Evolutionary conservation across 2,113 vertebrate species (phyloP), one percentile per base, ranked within the genome.

Genomic region (Nipponia nippon): DNA sequence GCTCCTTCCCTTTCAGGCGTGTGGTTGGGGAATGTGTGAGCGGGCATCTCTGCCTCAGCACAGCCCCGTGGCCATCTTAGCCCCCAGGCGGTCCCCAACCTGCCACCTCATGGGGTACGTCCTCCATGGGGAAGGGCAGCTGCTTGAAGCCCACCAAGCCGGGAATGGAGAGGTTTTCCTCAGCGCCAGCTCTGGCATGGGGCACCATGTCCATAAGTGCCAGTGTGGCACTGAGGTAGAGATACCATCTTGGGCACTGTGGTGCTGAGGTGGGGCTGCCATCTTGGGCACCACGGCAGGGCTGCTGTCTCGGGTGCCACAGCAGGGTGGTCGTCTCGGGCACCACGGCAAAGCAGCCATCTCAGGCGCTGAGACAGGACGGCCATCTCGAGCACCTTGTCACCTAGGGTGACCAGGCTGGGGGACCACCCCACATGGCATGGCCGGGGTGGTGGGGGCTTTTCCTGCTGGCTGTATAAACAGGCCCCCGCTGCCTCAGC

Each of bases 401-500:
- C 56, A 62, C 29, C 72, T 6, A 0, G 42, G 16, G 40, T 66
- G 90, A 81, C 20, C 70, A 0, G 36, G 20, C 46, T 29, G 36
- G 36, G 19, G 73, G 73, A 53, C 9, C 29, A 5, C 40, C 85
- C 55, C 1, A 0, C 0, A 0, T 0, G 3, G 42, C 25, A 11
- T 0, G 22, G 67, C 36, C 0, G 5, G 22, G 71, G 55, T 0
- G 1, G 2, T 7, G 76, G 70, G 73, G 66, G 20, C 26, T 19
- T 8, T 83, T 69, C 61, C 72, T 53, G 42, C 67, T 61, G 89
- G 50, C 47, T 87, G 56, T 29, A 38, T 46, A 90, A 78, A 58
- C 80, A 81, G 67, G n/a, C 55, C 49, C 62, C 63, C 1, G 1
- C 69, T 90, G 82, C 83, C 94, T 73, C 52, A 4, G 46, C 25